Evolutionary conservation across 64 coral and sea anemone species (phyloP).

Genomic region (Actinia tenebrosa): DNA sequence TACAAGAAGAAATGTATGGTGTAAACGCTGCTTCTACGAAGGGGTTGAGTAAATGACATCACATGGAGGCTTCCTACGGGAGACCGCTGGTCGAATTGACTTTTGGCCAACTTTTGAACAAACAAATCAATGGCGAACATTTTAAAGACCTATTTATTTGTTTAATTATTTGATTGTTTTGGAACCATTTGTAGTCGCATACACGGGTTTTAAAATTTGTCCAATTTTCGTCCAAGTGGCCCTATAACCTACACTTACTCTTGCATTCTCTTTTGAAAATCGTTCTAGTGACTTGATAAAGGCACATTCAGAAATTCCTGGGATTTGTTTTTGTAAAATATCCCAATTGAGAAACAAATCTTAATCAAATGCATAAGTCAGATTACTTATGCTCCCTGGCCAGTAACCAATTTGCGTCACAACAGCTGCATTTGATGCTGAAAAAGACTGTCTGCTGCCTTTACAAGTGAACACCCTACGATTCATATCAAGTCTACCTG

Average conservation of each 20-base stretch:
- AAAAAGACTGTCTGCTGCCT: slow-evolving; percentile 3
- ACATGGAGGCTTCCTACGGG: too few species aligned
- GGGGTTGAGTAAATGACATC: too few species aligned
- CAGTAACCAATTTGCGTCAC: slow-evolving; percentile 37
- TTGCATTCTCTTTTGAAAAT: slow-evolving; percentile 45
- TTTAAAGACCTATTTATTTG: too few species aligned
- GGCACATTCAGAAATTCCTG: slow-evolving; percentile 46
- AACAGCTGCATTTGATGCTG: slow-evolving; percentile 26
- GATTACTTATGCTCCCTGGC: slow-evolving; percentile 55
- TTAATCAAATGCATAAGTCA: slow-evolving; percentile 56
- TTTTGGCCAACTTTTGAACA: too few species aligned
- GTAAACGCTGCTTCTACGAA: too few species aligned
- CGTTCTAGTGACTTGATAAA: slow-evolving; percentile 42
- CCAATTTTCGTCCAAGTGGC: too few species aligned
- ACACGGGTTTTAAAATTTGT: too few species aligned
- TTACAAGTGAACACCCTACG: slow-evolving; percentile 30
- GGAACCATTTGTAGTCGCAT: too few species aligned
- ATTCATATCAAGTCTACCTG: slow-evolving; percentile 55
- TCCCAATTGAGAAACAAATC: slow-evolving; percentile 50
- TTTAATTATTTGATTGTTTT: too few species aligned
- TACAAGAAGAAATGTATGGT: too few species aligned
- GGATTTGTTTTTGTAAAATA: slow-evolving; percentile 38
- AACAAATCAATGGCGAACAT: too few species aligned
- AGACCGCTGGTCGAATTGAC: too few species aligned
- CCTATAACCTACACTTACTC: neutral